Conservation (phyloP, 1,140 invertebrate species). For the Drosophila ficusphila region DNA sequence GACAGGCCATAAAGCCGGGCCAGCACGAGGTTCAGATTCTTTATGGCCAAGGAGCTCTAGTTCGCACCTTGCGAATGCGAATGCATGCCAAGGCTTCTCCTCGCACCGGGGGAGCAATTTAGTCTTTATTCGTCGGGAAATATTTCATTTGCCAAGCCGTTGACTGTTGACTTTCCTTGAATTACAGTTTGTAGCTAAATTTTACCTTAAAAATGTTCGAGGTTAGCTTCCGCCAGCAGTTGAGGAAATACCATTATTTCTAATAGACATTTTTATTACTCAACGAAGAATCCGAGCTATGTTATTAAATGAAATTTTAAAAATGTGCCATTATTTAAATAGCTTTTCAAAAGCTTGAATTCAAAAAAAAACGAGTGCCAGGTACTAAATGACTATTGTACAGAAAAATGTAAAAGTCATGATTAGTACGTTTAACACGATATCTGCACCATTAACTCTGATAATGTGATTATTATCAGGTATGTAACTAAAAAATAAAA, state of each 20-base stretch:
- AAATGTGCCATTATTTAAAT: too few species aligned
- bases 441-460: background rate
- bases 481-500: too few species aligned
- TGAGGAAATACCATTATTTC: background rate
- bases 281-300: background rate
- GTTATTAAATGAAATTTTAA: too few species aligned
- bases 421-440: background rate
- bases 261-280: background rate
- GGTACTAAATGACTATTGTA: too few species aligned
- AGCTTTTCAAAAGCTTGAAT: too few species aligned
- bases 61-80: conserved; percentile 24
- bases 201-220: background rate
- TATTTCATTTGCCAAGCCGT: conserved; percentile 15
- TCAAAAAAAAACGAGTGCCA: too few species aligned
- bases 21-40: conserved; percentile 7
- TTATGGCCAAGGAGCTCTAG: conserved; percentile 22
- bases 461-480: background rate
- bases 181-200: conserved; percentile 16
- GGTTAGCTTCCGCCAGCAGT: background rate
- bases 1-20: conserved; percentile 18
- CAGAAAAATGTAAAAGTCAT: too few species aligned
- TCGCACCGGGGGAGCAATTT: conserved; percentile 16
- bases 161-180: conserved; percentile 1
- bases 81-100: conserved; percentile 5
- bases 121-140: conserved; percentile 10